phyloP scores from a whole-genome alignment of 2,113 vertebrate genomes.

The Ophiodon elongatus region DNA sequence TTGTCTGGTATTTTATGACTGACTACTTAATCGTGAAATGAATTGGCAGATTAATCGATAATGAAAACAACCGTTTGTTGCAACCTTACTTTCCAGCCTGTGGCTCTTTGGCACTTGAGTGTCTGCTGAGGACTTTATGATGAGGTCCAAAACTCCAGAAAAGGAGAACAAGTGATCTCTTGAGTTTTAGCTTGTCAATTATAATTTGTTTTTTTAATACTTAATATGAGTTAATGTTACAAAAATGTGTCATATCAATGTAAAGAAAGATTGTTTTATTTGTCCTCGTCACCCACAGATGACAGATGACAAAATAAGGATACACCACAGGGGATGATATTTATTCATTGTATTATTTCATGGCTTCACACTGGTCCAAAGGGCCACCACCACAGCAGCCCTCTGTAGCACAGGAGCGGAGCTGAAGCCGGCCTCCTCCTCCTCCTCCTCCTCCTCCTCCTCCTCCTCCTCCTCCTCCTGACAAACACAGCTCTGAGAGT shows the following conservation, averaged over 20 bases:
- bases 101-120: neutral
- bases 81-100: neutral
- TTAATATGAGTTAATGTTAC: neutral
- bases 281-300: neutral
- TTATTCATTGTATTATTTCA: neutral
- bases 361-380: slow-evolving; percentile 12
- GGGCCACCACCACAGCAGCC: slow-evolving; percentile 39
- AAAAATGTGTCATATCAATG: neutral
- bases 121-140: neutral
- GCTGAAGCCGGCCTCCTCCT: slow-evolving; percentile 14
- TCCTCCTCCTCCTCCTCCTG: slow-evolving; percentile 7
- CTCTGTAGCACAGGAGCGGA: slow-evolving; percentile 65
- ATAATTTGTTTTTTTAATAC: neutral
- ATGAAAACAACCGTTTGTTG: too few species aligned
- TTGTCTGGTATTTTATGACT: neutral
- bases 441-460: slow-evolving; percentile 4
- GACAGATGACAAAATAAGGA: neutral
- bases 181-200: neutral
- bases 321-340: neutral
- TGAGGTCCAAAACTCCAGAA: neutral
- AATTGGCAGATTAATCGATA: neutral
- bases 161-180: neutral
- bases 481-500: slow-evolving; percentile 34
- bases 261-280: neutral
- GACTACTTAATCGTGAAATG: neutral